These are phyloP conservation scores for Musca domestica DNA, from an alignment of 1,140 invertebrate species.

Conservation along the genomic window DNA sequence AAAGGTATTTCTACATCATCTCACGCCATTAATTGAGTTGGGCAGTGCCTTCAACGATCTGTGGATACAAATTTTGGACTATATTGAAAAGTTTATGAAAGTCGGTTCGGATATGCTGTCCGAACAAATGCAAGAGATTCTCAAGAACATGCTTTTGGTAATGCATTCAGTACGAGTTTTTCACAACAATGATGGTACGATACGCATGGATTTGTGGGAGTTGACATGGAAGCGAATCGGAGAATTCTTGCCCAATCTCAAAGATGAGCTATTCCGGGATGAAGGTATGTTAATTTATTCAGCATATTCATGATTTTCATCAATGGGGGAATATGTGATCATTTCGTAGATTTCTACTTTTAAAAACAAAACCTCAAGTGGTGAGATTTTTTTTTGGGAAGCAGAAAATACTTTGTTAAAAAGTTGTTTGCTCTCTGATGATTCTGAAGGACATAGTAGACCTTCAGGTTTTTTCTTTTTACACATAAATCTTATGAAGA, in stretches of 20 bases:
- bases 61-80: slow-evolving; percentile 86
- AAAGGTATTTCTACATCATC: slow-evolving; percentile 93
- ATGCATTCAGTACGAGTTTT: slow-evolving; percentile 83
- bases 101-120: slow-evolving; percentile 84
- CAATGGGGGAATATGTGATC: background rate
- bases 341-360: no score
- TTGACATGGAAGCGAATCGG: slow-evolving; percentile 91
- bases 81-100: slow-evolving; percentile 88
- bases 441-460: no score
- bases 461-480: no score
- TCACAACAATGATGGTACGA: slow-evolving; percentile 58
- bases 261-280: slow-evolving; percentile 73
- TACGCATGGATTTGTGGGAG: slow-evolving; percentile 75
- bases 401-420: no score
- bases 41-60: slow-evolving; percentile 77
- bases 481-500: no score
- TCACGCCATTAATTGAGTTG: slow-evolving; percentile 78
- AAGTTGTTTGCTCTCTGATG: no score
- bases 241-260: slow-evolving; percentile 81
- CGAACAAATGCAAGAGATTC: slow-evolving; percentile 92
- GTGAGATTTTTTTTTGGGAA: no score
- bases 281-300: slow-evolving; percentile 40
- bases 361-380: no score
- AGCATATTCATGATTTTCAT: background rate
- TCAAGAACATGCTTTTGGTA: slow-evolving; percentile 97